Percentiles rank a stretch among this genome's conserved stretches.
Evolutionary conservation across 2,888 invertebrate genomes (phyloP).

Genomic region (Drosophila merina): DNA sequence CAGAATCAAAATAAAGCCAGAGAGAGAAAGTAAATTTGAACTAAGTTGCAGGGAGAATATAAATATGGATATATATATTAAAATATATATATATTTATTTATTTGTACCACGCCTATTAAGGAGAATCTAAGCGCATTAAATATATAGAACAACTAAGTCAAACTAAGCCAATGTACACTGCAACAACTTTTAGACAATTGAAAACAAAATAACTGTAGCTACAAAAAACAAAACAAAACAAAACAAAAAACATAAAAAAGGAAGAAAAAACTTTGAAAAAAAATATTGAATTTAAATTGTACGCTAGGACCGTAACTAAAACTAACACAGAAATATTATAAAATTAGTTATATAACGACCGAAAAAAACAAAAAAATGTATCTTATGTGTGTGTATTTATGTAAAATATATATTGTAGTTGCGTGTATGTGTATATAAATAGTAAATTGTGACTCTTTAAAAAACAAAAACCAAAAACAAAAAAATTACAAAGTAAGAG

Average conservation of each 20-base stretch:
- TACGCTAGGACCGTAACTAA: slow-evolving; percentile 31
- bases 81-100: slow-evolving; percentile 23
- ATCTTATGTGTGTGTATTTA: slow-evolving; percentile 73
- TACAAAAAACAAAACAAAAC: not conserved
- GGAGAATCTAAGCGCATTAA: slow-evolving; percentile 7
- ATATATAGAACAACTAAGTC: slow-evolving; percentile 39
- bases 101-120: slow-evolving; percentile 29
- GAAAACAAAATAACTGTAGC: slow-evolving; percentile 16
- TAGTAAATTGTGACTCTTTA: slow-evolving; percentile 36
- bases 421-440: slow-evolving; percentile 57
- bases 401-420: slow-evolving; percentile 58
- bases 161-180: slow-evolving; percentile 52
- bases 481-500: slow-evolving; percentile 9
- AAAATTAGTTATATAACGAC: slow-evolving; percentile 12
- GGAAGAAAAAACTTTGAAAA: not conserved
- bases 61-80: slow-evolving; percentile 2
- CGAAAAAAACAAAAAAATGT: slow-evolving; percentile 45
- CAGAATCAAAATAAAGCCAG: slow-evolving; percentile 24
- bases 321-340: slow-evolving; percentile 33
- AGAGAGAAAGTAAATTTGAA: slow-evolving; percentile 16
- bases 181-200: slow-evolving; percentile 47
- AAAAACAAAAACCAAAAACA: not conserved
- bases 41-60: slow-evolving; percentile 11
- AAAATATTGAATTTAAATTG: slow-evolving; percentile 20
- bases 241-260: slow-evolving; percentile 8